phyloP scores from a whole-genome alignment of 1,140 invertebrate genomes.

The Palaemon carinicauda region DNA sequence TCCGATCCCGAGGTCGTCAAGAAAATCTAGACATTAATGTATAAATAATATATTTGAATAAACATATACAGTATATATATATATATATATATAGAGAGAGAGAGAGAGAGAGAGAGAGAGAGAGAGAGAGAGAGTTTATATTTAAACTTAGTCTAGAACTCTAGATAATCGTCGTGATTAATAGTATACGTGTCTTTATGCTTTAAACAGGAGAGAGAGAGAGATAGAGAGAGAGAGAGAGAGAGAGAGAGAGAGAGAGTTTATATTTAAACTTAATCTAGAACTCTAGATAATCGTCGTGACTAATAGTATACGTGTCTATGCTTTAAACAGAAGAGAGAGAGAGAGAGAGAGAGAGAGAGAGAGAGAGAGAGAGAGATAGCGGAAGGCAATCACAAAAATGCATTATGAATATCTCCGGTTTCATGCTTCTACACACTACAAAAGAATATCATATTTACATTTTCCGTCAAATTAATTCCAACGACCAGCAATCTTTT shows the following conservation, averaged over 20 bases:
- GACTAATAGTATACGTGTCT: too few species aligned
- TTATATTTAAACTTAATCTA: neutral
- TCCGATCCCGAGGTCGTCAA: too few species aligned
- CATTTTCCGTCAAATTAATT: neutral
- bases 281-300: neutral
- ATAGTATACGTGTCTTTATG: too few species aligned
- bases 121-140: too few species aligned
- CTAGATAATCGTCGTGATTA: too few species aligned
- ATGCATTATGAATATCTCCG: too few species aligned
- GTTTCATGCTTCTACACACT: too few species aligned
- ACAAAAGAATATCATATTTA: neutral
- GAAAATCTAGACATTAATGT: too few species aligned
- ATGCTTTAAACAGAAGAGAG: too few species aligned
- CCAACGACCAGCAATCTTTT: too few species aligned
- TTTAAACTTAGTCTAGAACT: neutral
- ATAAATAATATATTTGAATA: too few species aligned
- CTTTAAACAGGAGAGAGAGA: too few species aligned
- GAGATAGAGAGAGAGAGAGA: neutral
- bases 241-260: neutral
- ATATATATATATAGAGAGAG: neutral
- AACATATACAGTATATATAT: neutral
- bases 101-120: neutral
- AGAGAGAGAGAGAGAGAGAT: slow-evolving; percentile 12
- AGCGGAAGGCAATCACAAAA: neutral
- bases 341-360: slow-evolving; percentile 20